Base-by-base conservation (phyloP, 1,140 invertebrate species). In the Drosophila kikkawai region DNA sequence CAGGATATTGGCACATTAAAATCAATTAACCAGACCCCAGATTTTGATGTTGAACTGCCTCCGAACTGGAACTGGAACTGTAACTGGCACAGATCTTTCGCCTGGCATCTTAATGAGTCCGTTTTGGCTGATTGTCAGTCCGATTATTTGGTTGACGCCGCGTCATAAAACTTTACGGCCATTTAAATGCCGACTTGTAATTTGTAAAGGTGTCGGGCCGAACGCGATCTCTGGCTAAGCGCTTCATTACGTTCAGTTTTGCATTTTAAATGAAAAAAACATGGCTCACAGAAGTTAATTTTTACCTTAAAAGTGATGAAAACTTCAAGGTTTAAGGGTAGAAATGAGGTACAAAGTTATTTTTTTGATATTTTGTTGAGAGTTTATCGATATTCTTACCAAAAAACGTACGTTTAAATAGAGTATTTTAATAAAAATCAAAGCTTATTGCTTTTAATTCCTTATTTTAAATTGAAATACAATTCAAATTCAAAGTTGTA, bases 1-100 rank as follows among this genome's bases (percentile, higher is more conserved):
- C 64, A 75, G 77, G 64, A 69, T 80, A 84, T 80, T 80, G 80
- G 80, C 66, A 73, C 83, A 86, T 87, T 80, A 87, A 82, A 80
- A 60, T 79, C 84, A 86, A 86, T 86, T 86, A 87, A 86, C 59
- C 53, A 44, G 53, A 8, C 34, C 29, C 58, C 36, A 34, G 65
- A 79, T 66, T 79, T 68, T 79, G 75, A 73, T 82, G 66, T 47
- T 59, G 15, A 19, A 36, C 29, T n/a, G 37, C 7, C 36, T 9
- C 19, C 19, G 8, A 71, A 48, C 50, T 70, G 44, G 34, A 50
- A 41, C 29, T 69, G 36, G 1, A 41, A 57, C 42, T 71, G 64
- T 9, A 70, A 26, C 29, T 70, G 70, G 37, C 47, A 58, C 41
- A 45, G 73, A 75, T 79, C 51, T 68, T 68, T 50, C 5, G 47